Evolutionary conservation across 1,140 invertebrate species (phyloP), one percentile per base, ranked within the genome.

Genomic region (Druon quercuslanigerum): DNA sequence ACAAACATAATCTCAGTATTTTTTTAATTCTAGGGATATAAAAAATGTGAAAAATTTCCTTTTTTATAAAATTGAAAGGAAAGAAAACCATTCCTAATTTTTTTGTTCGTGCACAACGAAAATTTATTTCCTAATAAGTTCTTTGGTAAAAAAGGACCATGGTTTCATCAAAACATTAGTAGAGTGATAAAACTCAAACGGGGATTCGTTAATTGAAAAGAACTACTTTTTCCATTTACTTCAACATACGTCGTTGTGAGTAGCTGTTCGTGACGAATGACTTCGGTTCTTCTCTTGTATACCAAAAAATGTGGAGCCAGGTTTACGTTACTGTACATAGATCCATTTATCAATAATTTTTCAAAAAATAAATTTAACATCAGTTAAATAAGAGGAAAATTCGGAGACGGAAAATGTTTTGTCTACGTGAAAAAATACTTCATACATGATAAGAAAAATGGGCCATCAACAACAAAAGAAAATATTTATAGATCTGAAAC

Each of bases 161-260:
- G 11, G 14, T 40, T 57, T 40, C 33, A 3, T 66, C 14, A 66
- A 66, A 25, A 33, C 7, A 57, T 66, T 66, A 66, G 57, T 66
- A 66, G 33, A 33, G 20, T 33, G 20, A 40, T 40, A 16, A 66
- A 66, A 40, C 20, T 33, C 57, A 66, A 66, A 25, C 12, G 13
- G 57, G 17, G 57, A 3, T 16, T 33, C 13, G 57, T 66, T 66
- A 66, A 66, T 33, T 12, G 25, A 56, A 66, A 66, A 66, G 3
- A 33, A 66, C 4, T 40, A 66, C 57, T 40, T 66, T 40, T 66
- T 20, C 57, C 25, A 66, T 66, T 66, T 66, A 66, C 57, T 66
- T 66, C 25, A 66, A 66, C 57, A 66, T 66, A 66, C 57, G 57
- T 66, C 25, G 57, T 66, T 66, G 57, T 66, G 57, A 66, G 25